Percentiles rank a stretch among this genome's conserved stretches.
phyloP scores from a whole-genome alignment of 2,797 vertebrate genomes.

The Lophius americanus region DNA sequence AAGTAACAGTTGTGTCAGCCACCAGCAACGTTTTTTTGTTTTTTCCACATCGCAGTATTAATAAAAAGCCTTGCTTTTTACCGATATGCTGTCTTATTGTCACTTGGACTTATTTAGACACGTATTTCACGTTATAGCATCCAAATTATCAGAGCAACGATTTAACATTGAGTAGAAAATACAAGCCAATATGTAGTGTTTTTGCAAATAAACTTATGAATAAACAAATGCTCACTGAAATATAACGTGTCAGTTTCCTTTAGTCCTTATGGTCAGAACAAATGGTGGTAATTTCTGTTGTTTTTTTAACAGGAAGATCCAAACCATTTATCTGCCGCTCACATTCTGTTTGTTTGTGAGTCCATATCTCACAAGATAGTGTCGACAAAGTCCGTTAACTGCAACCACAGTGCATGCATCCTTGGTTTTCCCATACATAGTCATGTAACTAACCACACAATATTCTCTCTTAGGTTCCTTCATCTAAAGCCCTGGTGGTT shows the following conservation, averaged over 20 bases:
- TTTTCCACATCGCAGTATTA: conserved; percentile 2
- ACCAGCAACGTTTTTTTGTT: conserved; percentile 5
- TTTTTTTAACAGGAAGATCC: conserved; percentile 66
- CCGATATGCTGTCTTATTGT: conserved; percentile 5
- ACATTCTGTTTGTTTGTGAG: conserved; percentile 29
- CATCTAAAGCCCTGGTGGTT: conserved; percentile 9
- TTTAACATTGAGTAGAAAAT: conserved; percentile 11
- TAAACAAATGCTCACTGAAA: conserved; percentile 34
- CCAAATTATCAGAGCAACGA: conserved; percentile 8
- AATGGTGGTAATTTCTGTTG: conserved; percentile 16
- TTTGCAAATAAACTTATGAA: conserved; percentile 10
- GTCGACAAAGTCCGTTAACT: conserved; percentile 44
- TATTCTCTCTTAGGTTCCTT: not conserved
- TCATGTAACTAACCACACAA: conserved; percentile 22
- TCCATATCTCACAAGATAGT: conserved; percentile 53
- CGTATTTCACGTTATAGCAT: not conserved
- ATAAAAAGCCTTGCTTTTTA: conserved; percentile 17
- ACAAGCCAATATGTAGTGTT: conserved; percentile 2
- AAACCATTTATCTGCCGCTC: conserved; percentile 54
- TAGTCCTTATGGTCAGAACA: conserved; percentile 2
- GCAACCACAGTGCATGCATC: conserved; percentile 65
- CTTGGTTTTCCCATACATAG: conserved; percentile 34
- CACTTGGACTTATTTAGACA: conserved; percentile 1
- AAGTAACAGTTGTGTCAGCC: conserved; percentile 21
- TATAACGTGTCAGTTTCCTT: conserved; percentile 36